Conservation (phyloP, 2,797 vertebrate genomes). For the Cuculus canorus region DNA sequence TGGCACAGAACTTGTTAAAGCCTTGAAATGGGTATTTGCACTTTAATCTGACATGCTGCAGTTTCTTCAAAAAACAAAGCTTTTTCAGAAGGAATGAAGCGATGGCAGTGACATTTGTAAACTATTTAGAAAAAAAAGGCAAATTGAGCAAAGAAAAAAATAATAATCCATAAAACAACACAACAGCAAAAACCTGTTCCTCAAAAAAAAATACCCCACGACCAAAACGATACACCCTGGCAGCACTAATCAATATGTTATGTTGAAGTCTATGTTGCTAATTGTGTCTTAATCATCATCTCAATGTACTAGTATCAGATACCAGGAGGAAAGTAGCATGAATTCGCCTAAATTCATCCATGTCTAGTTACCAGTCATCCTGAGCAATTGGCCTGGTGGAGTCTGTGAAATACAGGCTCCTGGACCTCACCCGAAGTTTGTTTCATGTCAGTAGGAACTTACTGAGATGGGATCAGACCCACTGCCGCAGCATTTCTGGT, state of each 20-base stretch:
- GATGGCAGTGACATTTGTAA: not conserved
- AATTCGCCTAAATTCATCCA: not conserved
- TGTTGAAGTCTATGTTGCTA: not conserved
- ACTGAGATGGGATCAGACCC: not conserved
- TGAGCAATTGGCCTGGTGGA: fast-evolving
- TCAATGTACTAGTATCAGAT: no score
- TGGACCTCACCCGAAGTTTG: not conserved
- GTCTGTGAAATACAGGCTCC: not conserved
- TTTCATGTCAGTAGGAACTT: not conserved
- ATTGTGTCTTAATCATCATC: not conserved
- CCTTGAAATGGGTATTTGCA: slow-evolving; percentile 10
- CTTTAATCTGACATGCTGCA: not conserved
- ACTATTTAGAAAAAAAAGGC: not conserved
- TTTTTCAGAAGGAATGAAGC: not conserved
- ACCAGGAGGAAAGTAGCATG: not conserved
- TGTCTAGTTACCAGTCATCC: not conserved
- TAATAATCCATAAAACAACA: not conserved
- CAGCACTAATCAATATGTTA: not conserved
- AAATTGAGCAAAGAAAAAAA: not conserved
- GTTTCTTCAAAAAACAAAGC: slow-evolving; percentile 1
- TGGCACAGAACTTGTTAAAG: slow-evolving; percentile 21
- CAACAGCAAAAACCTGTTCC: not conserved
- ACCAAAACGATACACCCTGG: no score
- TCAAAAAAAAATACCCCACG: not conserved
- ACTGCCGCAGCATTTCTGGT: not conserved